These are phyloP conservation scores for Tachypleus tridentatus DNA, from an alignment of 1,140 invertebrate genomes.

Conservation along the genomic window DNA sequence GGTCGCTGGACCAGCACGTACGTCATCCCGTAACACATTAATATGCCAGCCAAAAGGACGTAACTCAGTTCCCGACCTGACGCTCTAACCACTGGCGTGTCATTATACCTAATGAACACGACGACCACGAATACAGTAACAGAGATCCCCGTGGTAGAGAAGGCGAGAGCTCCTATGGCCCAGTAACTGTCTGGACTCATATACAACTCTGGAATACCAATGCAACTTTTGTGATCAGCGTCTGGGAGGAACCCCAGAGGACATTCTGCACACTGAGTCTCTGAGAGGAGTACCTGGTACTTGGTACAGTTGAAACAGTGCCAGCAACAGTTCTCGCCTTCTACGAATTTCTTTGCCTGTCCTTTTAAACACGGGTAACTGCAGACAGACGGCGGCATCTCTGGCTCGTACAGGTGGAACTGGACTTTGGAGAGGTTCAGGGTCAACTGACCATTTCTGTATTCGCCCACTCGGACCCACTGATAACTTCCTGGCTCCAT, in stretches of 20 bases:
- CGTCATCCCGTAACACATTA: slow-evolving; percentile 78
- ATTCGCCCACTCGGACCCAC: slow-evolving; percentile 73
- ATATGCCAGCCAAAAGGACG: slow-evolving; percentile 71
- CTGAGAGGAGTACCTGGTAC: slow-evolving; percentile 71
- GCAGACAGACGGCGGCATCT: slow-evolving; percentile 79
- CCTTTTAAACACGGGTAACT: slow-evolving; percentile 75
- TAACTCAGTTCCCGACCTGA: slow-evolving; percentile 79
- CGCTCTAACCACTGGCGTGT: slow-evolving; percentile 78
- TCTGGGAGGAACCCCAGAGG: slow-evolving; percentile 67
- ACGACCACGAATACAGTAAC: slow-evolving; percentile 33
- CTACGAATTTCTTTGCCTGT: slow-evolving; percentile 80
- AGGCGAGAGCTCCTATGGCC: slow-evolving; percentile 69
- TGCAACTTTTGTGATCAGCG: slow-evolving; percentile 53
- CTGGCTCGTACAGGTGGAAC: slow-evolving; percentile 43
- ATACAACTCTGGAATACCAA: slow-evolving; percentile 69
- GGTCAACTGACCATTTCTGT: slow-evolving; percentile 60
- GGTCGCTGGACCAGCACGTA: slow-evolving; percentile 62
- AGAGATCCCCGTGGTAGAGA: slow-evolving; percentile 37
- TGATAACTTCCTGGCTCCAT: slow-evolving; percentile 53
- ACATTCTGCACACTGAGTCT: slow-evolving; percentile 71
- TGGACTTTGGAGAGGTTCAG: slow-evolving; percentile 48
- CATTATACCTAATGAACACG: slow-evolving; percentile 62
- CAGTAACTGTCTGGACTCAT: slow-evolving; percentile 54
- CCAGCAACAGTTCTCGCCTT: slow-evolving; percentile 89
- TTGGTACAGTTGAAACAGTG: slow-evolving; percentile 86